Evolutionary conservation across 2,888 invertebrate species (phyloP).

Genomic region (Macroteleia sp.): DNA sequence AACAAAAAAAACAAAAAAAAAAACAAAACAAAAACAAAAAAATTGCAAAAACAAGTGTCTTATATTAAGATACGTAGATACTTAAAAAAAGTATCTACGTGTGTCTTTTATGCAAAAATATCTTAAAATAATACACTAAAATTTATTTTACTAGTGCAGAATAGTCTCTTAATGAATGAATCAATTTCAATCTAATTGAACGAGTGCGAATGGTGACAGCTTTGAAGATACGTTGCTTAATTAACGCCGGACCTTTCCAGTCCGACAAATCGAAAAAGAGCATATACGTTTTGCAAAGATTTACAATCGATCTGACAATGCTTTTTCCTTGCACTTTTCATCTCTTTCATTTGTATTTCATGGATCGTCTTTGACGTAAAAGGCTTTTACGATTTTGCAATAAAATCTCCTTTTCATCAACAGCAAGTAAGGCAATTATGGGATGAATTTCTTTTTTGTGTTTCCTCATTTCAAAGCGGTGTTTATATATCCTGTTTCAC

Average conservation of each 20-base stretch:
- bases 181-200: constrained; percentile 6
- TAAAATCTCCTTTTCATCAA: constrained; percentile 29
- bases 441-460: constrained; percentile 29
- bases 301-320: neutral
- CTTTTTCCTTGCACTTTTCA: neutral
- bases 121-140: too few species aligned
- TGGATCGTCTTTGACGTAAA: constrained; percentile 16
- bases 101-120: too few species aligned
- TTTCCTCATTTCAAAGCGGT: constrained; percentile 22
- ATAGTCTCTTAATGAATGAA: too few species aligned
- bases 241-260: neutral
- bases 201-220: neutral
- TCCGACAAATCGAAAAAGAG: neutral
- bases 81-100: too few species aligned
- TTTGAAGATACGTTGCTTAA: constrained; percentile 5
- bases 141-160: too few species aligned
- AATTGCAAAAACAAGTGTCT: too few species aligned
- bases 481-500: constrained; percentile 12
- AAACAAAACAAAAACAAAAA: too few species aligned
- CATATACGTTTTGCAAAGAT: neutral
- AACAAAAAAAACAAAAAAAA: too few species aligned
- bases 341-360: constrained; percentile 16
- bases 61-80: too few species aligned
- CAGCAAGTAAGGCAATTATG: constrained; percentile 24
- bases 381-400: constrained; percentile 32